Percentiles rank a stretch among this genome's conserved stretches.
Conservation (phyloP, 2,113 vertebrate genomes). For the Anseranas semipalmata region DNA sequence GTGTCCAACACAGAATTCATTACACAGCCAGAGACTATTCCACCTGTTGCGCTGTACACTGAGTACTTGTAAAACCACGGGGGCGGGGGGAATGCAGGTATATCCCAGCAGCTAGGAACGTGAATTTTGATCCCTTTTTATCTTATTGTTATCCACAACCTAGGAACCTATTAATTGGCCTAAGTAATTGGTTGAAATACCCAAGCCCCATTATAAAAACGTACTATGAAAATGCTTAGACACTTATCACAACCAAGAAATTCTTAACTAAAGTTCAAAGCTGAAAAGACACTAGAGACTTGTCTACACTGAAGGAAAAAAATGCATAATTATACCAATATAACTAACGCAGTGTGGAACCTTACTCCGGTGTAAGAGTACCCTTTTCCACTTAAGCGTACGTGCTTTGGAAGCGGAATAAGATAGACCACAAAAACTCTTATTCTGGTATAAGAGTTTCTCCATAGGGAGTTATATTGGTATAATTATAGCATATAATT, state of each 20-base stretch:
- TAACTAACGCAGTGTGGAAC: conserved; percentile 19
- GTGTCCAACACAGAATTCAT: background rate
- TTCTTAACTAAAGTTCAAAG: conserved; percentile 69
- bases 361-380: conserved; percentile 41
- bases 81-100: background rate
- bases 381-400: background rate
- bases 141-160: conserved; percentile 24
- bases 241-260: conserved; percentile 57
- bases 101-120: background rate
- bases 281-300: conserved; percentile 33
- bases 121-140: conserved; percentile 30
- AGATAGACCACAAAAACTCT: conserved; percentile 35
- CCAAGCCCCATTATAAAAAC: conserved; percentile 45
- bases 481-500: conserved; percentile 62
- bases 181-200: conserved; percentile 59
- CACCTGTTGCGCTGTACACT: background rate
- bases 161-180: conserved; percentile 49
- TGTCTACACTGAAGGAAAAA: conserved; percentile 44
- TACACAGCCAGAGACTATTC: background rate
- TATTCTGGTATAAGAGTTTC: conserved; percentile 37
- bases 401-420: background rate
- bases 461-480: conserved; percentile 51
- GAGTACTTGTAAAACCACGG: background rate
- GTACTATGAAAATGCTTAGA: conserved; percentile 47
- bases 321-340: conserved; percentile 42